Percentiles rank a stretch among this genome's conserved stretches.
phyloP scores from a whole-genome alignment of 1,140 invertebrate species.

The Kradibia gibbosae region DNA sequence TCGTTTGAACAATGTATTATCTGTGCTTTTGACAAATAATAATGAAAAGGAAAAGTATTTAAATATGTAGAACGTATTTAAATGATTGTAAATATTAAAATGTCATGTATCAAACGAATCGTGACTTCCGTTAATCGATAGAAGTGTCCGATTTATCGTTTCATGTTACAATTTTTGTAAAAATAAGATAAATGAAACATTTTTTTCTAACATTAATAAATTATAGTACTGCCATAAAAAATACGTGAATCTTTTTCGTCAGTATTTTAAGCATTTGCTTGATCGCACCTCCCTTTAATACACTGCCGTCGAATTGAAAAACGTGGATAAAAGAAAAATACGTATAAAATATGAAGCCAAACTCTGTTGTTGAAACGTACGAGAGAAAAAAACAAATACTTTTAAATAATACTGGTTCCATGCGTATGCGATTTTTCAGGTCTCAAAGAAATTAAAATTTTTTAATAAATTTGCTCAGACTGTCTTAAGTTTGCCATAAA shows the following conservation, averaged over 20 bases:
- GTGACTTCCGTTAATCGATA: conserved; percentile 26
- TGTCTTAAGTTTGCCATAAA: conserved; percentile 69
- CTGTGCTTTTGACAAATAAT: conserved; percentile 16
- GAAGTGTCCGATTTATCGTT: conserved; percentile 6
- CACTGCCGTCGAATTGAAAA: conserved; percentile 30
- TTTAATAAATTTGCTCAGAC: conserved; percentile 63
- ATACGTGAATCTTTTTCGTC: conserved; percentile 53
- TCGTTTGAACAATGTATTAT: background rate
- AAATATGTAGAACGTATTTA: conserved; percentile 29
- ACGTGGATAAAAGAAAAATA: conserved; percentile 7
- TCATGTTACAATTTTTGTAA: conserved; percentile 1
- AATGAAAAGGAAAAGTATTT: conserved; percentile 7
- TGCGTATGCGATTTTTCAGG: background rate
- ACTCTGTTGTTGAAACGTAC: conserved; percentile 9
- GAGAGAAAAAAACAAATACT: conserved; percentile 47
- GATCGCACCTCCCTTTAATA: conserved; percentile 40
- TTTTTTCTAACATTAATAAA: conserved; percentile 58
- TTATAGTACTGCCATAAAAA: conserved; percentile 56
- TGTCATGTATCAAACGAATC: background rate
- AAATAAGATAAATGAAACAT: conserved; percentile 25
- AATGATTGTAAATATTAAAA: conserved; percentile 14
- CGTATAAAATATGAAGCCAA: background rate
- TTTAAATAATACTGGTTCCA: conserved; percentile 34
- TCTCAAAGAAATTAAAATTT: conserved; percentile 22
- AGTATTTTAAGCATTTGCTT: conserved; percentile 55